Conservation (phyloP, 2,797 vertebrate species). For the Oreonectes daqikongensis region DNA sequence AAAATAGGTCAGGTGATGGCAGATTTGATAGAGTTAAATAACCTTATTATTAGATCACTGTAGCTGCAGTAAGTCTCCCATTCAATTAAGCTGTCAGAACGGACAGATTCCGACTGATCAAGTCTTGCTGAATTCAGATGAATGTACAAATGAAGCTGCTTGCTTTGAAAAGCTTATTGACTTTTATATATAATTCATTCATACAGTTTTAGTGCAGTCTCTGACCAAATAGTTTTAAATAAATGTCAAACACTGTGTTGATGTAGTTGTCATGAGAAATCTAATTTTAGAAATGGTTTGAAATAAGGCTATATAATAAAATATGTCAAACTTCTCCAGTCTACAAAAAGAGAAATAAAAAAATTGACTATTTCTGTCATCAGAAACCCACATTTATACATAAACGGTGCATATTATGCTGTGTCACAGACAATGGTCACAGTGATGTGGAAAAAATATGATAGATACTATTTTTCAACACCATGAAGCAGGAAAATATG, state of each 20-base stretch:
- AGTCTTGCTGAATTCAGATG: slow-evolving; percentile 8
- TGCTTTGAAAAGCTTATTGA: neutral
- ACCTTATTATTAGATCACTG: slow-evolving; percentile 20
- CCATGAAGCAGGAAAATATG: too few species aligned
- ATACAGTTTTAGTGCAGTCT: neutral
- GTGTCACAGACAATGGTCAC: too few species aligned
- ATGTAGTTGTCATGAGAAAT: too few species aligned
- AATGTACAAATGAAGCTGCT: neutral
- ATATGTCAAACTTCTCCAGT: too few species aligned
- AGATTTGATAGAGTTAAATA: slow-evolving; percentile 37
- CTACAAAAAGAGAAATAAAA: too few species aligned
- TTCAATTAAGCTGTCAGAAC: slow-evolving; percentile 32
- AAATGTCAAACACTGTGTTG: too few species aligned
- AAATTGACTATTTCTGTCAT: too few species aligned
- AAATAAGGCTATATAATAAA: too few species aligned
- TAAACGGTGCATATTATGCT: too few species aligned
- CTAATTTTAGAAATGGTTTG: too few species aligned
- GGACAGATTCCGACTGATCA: neutral
- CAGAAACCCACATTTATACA: too few species aligned
- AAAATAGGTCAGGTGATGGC: slow-evolving; percentile 30
- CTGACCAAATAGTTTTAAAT: neutral
- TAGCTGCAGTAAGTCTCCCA: neutral
- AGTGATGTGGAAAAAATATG: neutral
- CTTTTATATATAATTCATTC: neutral
- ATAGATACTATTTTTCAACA: neutral